These are phyloP conservation scores for Emydoidea blandingii DNA, from an alignment of 2,797 vertebrate genomes.

Conservation along the genomic window DNA sequence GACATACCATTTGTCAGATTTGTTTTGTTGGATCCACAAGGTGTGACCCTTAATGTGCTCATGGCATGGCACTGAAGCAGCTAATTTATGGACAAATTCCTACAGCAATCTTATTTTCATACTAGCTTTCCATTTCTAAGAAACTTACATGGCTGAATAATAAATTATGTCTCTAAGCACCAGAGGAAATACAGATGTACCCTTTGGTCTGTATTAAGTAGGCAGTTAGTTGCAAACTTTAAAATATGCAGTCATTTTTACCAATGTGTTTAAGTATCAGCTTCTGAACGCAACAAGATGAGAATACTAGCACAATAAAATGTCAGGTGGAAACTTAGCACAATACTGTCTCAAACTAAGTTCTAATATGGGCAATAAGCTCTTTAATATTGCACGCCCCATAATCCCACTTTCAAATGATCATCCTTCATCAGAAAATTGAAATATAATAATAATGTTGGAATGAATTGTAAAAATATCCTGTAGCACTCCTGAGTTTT, in stretches of 20 bases:
- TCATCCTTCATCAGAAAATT: not conserved
- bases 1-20: constrained; percentile 40
- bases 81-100: constrained; percentile 53
- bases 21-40: constrained; percentile 63
- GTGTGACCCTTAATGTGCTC: constrained; percentile 53
- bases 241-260: not conserved
- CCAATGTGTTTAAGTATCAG: constrained; percentile 9
- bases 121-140: not conserved
- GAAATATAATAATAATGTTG: not conserved
- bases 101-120: constrained; percentile 11
- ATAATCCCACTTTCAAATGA: not conserved
- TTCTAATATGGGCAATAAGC: not conserved
- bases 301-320: constrained; percentile 15
- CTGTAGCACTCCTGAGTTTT: not conserved
- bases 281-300: constrained; percentile 30
- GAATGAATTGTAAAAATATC: not conserved
- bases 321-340: not conserved
- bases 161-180: constrained; percentile 52
- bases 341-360: not conserved
- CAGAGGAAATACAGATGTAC: not conserved
- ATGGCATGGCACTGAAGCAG: constrained; percentile 33
- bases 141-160: constrained; percentile 57
- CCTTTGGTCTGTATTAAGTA: constrained; percentile 26
- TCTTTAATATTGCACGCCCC: not conserved
- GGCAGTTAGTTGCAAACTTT: not conserved